These are phyloP conservation scores for Paracentrotus lividus DNA, from an alignment of 53 echinoderm and acorn worm genomes.

Conservation along the genomic window DNA sequence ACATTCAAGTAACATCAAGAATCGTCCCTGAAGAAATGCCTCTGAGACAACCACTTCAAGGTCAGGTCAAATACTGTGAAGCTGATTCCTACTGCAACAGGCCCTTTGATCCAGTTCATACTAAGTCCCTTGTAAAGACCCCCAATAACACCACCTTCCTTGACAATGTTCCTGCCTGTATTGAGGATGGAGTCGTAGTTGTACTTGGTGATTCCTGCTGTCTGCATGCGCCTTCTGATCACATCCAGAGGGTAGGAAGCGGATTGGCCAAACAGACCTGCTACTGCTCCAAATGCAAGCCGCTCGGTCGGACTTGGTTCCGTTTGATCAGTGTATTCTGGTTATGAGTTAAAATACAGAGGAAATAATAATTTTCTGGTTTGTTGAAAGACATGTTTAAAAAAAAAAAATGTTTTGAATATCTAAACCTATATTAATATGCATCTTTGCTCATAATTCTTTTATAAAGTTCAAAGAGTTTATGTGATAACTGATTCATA, in stretches of 20 bases:
- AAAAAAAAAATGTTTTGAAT: too few relatives aligned
- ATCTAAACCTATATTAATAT: too few relatives aligned
- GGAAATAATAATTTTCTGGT: background rate
- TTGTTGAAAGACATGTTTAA: too few relatives aligned
- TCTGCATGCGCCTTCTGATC: conserved; percentile 98
- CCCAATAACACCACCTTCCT: conserved; percentile 85
- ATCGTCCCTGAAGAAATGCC: conserved; percentile 62
- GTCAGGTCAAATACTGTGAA: conserved; percentile 95
- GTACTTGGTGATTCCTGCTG: conserved; percentile 96
- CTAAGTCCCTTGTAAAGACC: conserved; percentile 98
- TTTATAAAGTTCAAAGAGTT: too few relatives aligned
- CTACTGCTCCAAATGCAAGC: conserved; percentile 92
- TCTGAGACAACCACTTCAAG: conserved; percentile 70
- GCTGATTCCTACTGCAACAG: conserved; percentile 95
- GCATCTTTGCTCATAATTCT: too few relatives aligned
- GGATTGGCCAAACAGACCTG: conserved; percentile 95
- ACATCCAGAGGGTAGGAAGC: conserved; percentile 97
- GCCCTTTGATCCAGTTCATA: conserved; percentile 99
- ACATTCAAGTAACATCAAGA: background rate
- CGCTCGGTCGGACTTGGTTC: conserved; percentile 85
- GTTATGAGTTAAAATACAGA: background rate
- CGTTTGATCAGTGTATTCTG: conserved; percentile 78
- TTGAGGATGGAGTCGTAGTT: conserved; percentile 87
- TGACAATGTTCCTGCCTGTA: conserved; percentile 84
- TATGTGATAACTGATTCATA: too few relatives aligned